Evolutionary conservation across 2,888 invertebrate species (phyloP).

Genomic region (Hirtodrosophila alboralis): DNA sequence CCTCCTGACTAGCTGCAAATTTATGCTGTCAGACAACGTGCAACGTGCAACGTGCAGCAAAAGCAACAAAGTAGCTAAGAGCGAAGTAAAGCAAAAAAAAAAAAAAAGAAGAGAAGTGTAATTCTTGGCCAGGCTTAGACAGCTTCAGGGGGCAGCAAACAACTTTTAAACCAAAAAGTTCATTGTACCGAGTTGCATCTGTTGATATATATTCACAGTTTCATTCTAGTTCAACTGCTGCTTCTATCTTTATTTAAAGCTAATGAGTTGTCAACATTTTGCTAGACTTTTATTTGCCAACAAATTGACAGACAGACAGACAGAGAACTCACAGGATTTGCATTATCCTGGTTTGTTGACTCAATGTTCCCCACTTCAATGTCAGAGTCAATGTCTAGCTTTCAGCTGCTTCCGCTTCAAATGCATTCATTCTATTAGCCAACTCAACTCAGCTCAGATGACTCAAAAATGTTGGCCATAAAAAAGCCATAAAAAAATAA

Average conservation of each 20-base stretch:
- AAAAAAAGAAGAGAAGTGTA: neutral
- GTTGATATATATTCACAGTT: no score
- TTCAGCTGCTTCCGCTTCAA: constrained; percentile 23
- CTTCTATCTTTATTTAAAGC: constrained; percentile 26
- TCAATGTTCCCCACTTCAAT: constrained; percentile 16
- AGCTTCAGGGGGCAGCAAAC: no score
- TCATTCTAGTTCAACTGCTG: neutral
- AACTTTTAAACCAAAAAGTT: constrained; percentile 38
- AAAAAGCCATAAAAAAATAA: constrained; percentile 28
- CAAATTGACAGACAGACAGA: constrained; percentile 24
- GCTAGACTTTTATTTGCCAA: constrained; percentile 49
- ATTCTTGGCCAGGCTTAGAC: constrained; percentile 38
- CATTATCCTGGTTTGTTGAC: constrained; percentile 45
- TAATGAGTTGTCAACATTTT: constrained; percentile 74
- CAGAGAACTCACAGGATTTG: constrained; percentile 25
- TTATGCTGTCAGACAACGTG: constrained; percentile 68
- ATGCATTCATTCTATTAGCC: constrained; percentile 18
- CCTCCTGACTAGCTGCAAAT: constrained; percentile 45
- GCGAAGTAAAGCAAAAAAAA: no score
- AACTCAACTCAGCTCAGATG: no score
- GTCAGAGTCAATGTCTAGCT: no score
- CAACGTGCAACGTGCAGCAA: no score
- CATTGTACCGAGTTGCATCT: constrained; percentile 42
- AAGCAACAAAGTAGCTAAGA: constrained; percentile 33
- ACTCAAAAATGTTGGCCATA: constrained; percentile 39